These are phyloP conservation scores for Incurvaria masculella DNA, from an alignment of 2,888 invertebrate species.

Conservation along the genomic window DNA sequence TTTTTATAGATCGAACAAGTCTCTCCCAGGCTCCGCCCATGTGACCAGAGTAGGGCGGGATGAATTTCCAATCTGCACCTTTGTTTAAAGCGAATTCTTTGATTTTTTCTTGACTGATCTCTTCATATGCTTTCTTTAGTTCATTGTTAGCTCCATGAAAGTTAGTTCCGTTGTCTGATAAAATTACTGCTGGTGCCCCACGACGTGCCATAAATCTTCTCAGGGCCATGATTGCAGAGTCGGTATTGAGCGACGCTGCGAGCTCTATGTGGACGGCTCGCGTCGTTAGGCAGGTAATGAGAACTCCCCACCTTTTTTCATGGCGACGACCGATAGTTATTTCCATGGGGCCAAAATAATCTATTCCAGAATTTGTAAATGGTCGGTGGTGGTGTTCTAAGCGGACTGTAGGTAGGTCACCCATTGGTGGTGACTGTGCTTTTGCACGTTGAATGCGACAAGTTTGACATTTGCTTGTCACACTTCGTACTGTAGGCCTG, in stretches of 20 bases:
- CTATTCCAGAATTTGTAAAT: slow-evolving; percentile 10
- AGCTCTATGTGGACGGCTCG: slow-evolving; percentile 9
- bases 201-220: slow-evolving; percentile 10
- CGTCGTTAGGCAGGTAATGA: slow-evolving; percentile 7
- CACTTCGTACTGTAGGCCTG: slow-evolving; percentile 14
- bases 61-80: too few relatives aligned
- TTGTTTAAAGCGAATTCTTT: too few relatives aligned
- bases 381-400: slow-evolving; percentile 8
- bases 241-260: slow-evolving; percentile 3
- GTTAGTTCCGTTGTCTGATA: slow-evolving; percentile 17
- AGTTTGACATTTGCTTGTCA: too few relatives aligned
- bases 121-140: slow-evolving; percentile 2
- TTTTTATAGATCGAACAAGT: too few relatives aligned
- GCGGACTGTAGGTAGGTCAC: slow-evolving; percentile 12
- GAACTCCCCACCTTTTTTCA: slow-evolving; percentile 9
- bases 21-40: too few relatives aligned
- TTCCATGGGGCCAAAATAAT: slow-evolving; percentile 14
- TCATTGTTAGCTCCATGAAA: slow-evolving; percentile 11
- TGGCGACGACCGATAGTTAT: slow-evolving; percentile 11
- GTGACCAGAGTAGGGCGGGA: too few relatives aligned
- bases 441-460: too few relatives aligned
- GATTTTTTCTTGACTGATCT: too few relatives aligned
- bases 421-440: too few relatives aligned
- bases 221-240: slow-evolving; percentile 14
- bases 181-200: slow-evolving; percentile 9